phyloP scores from a whole-genome alignment of 2,113 vertebrate species.

The Reinhardtius hippoglossoides region DNA sequence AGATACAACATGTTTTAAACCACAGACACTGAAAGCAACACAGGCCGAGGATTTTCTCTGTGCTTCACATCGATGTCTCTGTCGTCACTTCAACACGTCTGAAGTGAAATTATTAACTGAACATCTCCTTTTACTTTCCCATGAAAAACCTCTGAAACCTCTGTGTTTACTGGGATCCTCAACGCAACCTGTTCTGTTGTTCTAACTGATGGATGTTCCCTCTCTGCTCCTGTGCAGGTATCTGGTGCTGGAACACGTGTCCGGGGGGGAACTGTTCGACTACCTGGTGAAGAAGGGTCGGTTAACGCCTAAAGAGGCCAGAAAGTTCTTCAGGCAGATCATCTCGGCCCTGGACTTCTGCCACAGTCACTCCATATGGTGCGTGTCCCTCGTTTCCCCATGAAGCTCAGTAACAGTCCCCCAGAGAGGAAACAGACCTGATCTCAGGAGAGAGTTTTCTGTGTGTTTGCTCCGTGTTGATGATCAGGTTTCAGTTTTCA shows the following conservation, averaged over 20 bases:
- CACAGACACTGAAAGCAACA: slow-evolving; percentile 2
- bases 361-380: slow-evolving; percentile 99
- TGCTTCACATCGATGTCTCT: slow-evolving; percentile 23
- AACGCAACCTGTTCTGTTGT: not conserved
- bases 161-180: too few species aligned
- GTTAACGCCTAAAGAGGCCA: slow-evolving; percentile 96
- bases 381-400: slow-evolving; percentile 14
- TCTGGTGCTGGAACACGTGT: slow-evolving; percentile 98
- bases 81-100: not conserved
- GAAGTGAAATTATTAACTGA: too few species aligned
- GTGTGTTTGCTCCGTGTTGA: too few species aligned
- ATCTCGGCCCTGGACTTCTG: slow-evolving; percentile 99
- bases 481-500: too few species aligned
- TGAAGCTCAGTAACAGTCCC: not conserved
- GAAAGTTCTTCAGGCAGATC: slow-evolving; percentile 99
- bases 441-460: too few species aligned
- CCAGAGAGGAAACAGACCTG: not conserved
- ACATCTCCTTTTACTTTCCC: too few species aligned
- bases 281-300: slow-evolving; percentile 98
- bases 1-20: slow-evolving; percentile 25
- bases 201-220: not conserved
- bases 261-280: slow-evolving; percentile 97
- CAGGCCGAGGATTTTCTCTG: slow-evolving; percentile 12
- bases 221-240: slow-evolving; percentile 82
- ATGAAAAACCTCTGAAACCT: too few species aligned